Evolutionary conservation across 1,140 invertebrate species (phyloP), one percentile per base, ranked within the genome.

Genomic region (Drosophila parabipectinata): DNA sequence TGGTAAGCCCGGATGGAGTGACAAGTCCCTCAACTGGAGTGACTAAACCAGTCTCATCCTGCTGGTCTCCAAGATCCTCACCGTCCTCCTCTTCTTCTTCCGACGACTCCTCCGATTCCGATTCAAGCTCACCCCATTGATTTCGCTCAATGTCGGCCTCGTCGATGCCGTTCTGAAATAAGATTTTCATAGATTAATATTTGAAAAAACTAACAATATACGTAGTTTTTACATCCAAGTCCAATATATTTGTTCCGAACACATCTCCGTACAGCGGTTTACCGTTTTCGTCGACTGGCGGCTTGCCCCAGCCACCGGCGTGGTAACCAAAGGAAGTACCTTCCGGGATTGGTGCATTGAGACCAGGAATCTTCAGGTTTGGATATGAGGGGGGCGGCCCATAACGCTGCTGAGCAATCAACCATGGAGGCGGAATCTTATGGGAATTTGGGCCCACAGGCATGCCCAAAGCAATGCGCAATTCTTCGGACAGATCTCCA

Each of bases 391-490:
- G 99, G 4, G 99, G 99, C 5, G 99, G 99, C 0, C 99, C 99
- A 92, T 99, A 99, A 76, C 99, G 95, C 92, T 99, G 99, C 96
- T 99, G 99, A 4, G 99, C 99, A 93, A 99, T 99, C 21, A 99
- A 93, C 99, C 99, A 99, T 28, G 99, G 99, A 4, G 99, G 99
- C 7, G 99, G 99, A 60, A 98, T 95, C 90, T 97, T 96, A 72
- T 97, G 94, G 32, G 95, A 95, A 92, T 94, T 97, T 0, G 97
- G 96, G 3, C 99, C 99, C 44, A 99, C 96, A 0, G 99, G 99
- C 99, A 99, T 99, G 52, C 99, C 99, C 12, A 99, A 93, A 5
- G 99, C 98, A 18, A 98, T 99, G 58, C 98, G 94, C 60, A 99
- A 92, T 85, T 99, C 99, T 90, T 99, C 98, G 8, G 97, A 97